Evolutionary conservation across 2,113 vertebrate species (phyloP).

Genomic region (Ifrita kowaldi): DNA sequence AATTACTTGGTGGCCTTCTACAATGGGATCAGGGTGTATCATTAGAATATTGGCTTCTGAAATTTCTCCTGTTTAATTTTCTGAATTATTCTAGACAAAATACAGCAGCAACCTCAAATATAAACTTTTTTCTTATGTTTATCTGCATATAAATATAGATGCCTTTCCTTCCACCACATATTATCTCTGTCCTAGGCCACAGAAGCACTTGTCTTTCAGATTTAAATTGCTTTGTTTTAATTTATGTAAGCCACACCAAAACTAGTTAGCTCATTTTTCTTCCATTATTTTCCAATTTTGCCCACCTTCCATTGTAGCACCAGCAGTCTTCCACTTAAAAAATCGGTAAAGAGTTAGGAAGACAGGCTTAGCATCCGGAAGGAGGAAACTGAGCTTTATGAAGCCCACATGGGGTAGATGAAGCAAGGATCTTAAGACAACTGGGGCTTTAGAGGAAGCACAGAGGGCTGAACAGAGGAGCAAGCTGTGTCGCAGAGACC

Average conservation of each 20-base stretch:
- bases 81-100: not conserved
- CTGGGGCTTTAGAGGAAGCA: not conserved
- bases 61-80: not conserved
- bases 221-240: not conserved
- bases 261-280: not conserved
- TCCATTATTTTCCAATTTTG: not conserved
- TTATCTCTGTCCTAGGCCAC: not conserved
- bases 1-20: not conserved
- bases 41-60: not conserved
- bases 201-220: not conserved
- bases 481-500: not conserved
- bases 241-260: not conserved
- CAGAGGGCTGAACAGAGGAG: not conserved
- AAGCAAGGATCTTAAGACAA: not conserved
- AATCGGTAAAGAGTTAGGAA: not conserved
- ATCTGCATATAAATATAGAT: not conserved
- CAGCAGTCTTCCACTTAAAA: not conserved
- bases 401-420: not conserved
- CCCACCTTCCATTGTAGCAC: not conserved
- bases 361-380: not conserved
- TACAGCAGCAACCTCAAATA: not conserved
- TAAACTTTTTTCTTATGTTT: not conserved
- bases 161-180: not conserved
- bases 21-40: rapidly evolving
- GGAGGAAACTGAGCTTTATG: not conserved